phyloP scores from a whole-genome alignment of 1,140 invertebrate genomes.

The Drosophila melanica region DNA sequence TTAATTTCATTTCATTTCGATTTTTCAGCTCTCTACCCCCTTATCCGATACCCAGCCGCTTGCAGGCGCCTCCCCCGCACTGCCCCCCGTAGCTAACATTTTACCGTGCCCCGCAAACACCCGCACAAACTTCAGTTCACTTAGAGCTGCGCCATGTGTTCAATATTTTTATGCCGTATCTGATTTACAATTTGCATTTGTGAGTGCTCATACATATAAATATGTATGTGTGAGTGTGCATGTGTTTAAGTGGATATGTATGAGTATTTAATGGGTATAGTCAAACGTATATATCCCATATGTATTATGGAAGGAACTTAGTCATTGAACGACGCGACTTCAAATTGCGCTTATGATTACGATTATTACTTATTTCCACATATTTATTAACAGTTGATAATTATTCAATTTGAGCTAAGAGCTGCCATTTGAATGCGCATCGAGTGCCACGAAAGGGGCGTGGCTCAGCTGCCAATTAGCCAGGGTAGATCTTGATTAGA shows the following conservation, averaged over 20 bases:
- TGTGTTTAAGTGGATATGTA: slow-evolving; percentile 36
- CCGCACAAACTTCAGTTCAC: slow-evolving; percentile 39
- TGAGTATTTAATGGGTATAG: slow-evolving; percentile 41
- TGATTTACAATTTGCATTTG: slow-evolving; percentile 79
- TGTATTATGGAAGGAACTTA: slow-evolving; percentile 57
- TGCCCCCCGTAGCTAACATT: too few species aligned
- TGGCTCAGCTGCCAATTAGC: neutral
- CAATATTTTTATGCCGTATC: slow-evolving; percentile 79
- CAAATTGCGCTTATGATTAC: slow-evolving; percentile 62
- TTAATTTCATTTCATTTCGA: slow-evolving; percentile 70
- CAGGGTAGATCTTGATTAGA: neutral
- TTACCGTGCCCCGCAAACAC: slow-evolving; percentile 4
- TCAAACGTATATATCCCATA: slow-evolving; percentile 2
- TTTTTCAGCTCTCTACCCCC: slow-evolving; percentile 23
- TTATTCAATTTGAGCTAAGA: slow-evolving; percentile 65
- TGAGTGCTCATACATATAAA: slow-evolving; percentile 16
- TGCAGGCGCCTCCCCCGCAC: slow-evolving; percentile 3
- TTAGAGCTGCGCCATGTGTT: slow-evolving; percentile 74
- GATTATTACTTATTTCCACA: slow-evolving; percentile 40
- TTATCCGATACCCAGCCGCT: neutral
- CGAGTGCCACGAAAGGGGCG: slow-evolving; percentile 6
- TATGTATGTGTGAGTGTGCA: neutral
- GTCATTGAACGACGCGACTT: slow-evolving; percentile 52
- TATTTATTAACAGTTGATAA: slow-evolving; percentile 66
- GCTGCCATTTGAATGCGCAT: slow-evolving; percentile 9